phyloP scores from a whole-genome alignment of 64 coral and sea anemone species.

The Stichodactyla mertensii region DNA sequence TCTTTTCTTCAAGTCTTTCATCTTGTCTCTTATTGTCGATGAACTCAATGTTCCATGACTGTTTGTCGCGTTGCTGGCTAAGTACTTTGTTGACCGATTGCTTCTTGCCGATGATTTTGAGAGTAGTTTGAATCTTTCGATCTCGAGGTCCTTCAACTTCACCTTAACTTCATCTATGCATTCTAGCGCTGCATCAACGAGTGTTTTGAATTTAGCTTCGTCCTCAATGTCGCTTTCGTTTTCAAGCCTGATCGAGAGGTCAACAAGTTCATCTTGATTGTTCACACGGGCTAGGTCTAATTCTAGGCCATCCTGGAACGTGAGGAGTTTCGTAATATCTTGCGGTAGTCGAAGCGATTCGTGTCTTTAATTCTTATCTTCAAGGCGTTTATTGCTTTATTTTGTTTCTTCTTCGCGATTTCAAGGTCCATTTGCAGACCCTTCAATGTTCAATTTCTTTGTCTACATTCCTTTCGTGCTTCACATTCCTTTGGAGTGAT shows the following conservation, averaged over 20 bases:
- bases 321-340: background rate
- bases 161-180: slow-evolving; percentile 19
- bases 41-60: too few relatives aligned
- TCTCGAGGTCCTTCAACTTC: slow-evolving; percentile 14
- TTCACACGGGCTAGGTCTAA: background rate
- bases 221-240: too few relatives aligned
- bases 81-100: background rate
- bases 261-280: background rate
- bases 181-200: background rate
- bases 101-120: background rate
- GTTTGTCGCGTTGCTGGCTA: too few relatives aligned
- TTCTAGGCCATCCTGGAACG: slow-evolving; percentile 20
- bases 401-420: slow-evolving; percentile 21
- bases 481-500: slow-evolving; percentile 3
- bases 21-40: too few relatives aligned
- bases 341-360: background rate
- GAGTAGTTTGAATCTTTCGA: slow-evolving; percentile 19
- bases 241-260: background rate
- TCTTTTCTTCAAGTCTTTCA: too few relatives aligned
- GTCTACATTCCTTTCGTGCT: slow-evolving; percentile 9
- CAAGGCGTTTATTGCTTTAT: background rate
- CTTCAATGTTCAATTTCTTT: slow-evolving; percentile 25
- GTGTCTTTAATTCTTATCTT: background rate
- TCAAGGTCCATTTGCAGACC: slow-evolving; percentile 25
- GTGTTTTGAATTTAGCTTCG: too few relatives aligned